Base-by-base conservation (phyloP, 2,888 invertebrate genomes). In the Eupithecia dodoneata region DNA sequence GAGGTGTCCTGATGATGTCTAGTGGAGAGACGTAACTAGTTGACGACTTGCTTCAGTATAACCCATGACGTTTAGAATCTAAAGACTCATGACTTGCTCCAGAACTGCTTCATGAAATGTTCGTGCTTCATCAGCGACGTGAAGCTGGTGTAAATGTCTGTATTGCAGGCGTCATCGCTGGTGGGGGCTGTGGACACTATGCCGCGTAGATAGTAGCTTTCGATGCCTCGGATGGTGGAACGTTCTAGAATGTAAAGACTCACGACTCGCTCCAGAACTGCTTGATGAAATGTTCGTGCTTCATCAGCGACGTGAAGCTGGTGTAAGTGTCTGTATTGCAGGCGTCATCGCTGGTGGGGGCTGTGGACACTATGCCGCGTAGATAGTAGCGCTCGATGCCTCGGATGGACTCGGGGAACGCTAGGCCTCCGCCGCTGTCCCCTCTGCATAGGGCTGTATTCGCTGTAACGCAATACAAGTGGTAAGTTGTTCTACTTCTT, bases 301-400 rank as follows among this genome's bases (percentile, higher is more conserved):
- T 87, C 1, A 85, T 79, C 2, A 93, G 75, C 44, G 88, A 86
- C 0, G 93, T 93, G 79, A 92, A 93, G 0, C 87, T 86, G 2
- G 91, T 91, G 2, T 89, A 83, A 0, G 87, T 85, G 79, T 88
- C 77, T 0, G 85, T 83, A 73, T 91, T 90, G 81, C 93, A 93
- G 0, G 81, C 72, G 55, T 87, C 82, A 0, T 89, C 88, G 72
- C 87, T 87, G 13, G 82, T 85, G 0, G 92, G 90, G 0, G 91
- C 90, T 0, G 90, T 90, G 55, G 93, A 93, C 0, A 92, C 91
- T 1, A 94, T 81, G 0, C 94, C 94, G 0, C 92, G 85, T 0
- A 94, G 88, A 80, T 91, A 93, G 82, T 87, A 93, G 0, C 92
- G 85, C 4, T 85, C 81, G 0, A 81, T 79, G 4, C 88, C 88